A percentile compares a stretch with the other conserved stretches of the same genome.
Evolutionary conservation across 2,888 invertebrate genomes (phyloP).

Genomic region (Argynnis bischoffii): DNA sequence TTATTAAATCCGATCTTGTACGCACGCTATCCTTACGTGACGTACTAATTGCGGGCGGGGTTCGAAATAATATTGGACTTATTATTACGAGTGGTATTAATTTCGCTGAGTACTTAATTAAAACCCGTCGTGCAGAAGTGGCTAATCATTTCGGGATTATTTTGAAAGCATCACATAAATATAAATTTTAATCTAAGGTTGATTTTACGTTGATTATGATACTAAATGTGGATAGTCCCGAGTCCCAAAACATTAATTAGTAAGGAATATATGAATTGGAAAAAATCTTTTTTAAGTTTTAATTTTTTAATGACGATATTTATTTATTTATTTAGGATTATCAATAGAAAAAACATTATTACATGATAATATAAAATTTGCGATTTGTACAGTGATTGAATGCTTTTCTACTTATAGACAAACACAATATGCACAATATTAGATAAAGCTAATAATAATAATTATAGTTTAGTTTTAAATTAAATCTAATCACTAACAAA

Average conservation of each 20-base stretch:
- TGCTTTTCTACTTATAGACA: no score
- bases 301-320: not conserved
- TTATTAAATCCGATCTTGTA: conserved; percentile 68
- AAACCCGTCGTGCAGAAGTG: conserved; percentile 21
- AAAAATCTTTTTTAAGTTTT: conserved; percentile 2
- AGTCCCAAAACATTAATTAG: not conserved
- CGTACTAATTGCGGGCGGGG: conserved; percentile 46
- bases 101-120: conserved; percentile 35
- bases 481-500: no score
- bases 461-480: no score
- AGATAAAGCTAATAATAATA: no score
- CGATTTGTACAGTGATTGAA: no score
- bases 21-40: conserved; percentile 66
- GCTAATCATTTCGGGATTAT: conserved; percentile 10
- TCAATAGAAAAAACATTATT: no score
- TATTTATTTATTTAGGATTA: no score
- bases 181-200: not conserved
- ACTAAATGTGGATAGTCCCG: not conserved
- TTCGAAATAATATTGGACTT: conserved; percentile 38
- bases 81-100: conserved; percentile 39
- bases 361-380: no score
- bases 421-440: no score
- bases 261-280: not conserved
- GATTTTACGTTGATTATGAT: not conserved
- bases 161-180: not conserved